These are phyloP conservation scores for Nomia melanderi DNA, from an alignment of 1,140 invertebrate genomes.

Conservation along the genomic window DNA sequence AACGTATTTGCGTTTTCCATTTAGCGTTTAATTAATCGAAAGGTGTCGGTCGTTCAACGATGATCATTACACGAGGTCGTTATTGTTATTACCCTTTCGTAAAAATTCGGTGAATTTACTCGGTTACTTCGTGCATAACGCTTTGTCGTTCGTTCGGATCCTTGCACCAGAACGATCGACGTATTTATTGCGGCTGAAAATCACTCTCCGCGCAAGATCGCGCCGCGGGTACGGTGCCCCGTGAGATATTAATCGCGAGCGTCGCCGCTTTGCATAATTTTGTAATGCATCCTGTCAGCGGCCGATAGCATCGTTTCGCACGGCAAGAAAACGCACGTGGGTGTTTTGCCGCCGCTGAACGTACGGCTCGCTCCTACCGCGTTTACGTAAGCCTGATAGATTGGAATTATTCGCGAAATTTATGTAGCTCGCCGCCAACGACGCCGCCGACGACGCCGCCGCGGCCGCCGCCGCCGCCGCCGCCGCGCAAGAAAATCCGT, in stretches of 20 bases:
- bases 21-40: no score
- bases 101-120: no score
- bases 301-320: conserved; percentile 62
- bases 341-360: conserved; percentile 31
- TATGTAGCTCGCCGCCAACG: conserved; percentile 18
- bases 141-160: not conserved
- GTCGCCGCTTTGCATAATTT: conserved; percentile 65
- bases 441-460: not conserved
- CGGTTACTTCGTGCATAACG: no score
- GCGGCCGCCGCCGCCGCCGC: not conserved
- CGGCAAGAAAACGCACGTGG: conserved; percentile 59
- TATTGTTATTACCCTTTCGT: no score
- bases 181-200: conserved; percentile 1
- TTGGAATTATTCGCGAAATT: conserved; percentile 47
- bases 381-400: conserved; percentile 45
- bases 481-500: not conserved
- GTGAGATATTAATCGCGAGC: conserved; percentile 61
- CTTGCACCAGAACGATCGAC: not conserved
- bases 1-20: no score
- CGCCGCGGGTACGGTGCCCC: not conserved
- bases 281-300: conserved; percentile 64
- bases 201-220: not conserved
- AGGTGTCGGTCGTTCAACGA: no score
- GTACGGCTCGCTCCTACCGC: not conserved
- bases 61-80: no score